A percentile compares a stretch with the other conserved stretches of the same genome.
phyloP scores from a whole-genome alignment of 2,113 vertebrate genomes.

The Apus apus region DNA sequence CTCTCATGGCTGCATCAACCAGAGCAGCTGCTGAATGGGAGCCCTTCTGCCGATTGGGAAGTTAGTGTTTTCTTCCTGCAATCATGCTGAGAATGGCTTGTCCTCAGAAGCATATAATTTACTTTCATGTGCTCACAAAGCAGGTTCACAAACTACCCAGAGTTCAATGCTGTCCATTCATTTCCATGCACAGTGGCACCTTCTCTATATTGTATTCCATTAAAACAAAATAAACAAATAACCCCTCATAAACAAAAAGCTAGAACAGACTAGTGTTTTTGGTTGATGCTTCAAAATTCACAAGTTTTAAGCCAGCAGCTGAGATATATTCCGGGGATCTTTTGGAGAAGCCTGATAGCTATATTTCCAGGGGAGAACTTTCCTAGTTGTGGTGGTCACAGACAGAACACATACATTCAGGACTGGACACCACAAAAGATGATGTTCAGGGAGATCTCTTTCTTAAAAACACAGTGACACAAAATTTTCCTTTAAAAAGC shows the following conservation, averaged over 20 bases:
- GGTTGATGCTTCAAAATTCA: not conserved
- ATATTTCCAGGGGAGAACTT: not conserved
- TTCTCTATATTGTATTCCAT: not conserved
- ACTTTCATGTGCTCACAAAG: not conserved
- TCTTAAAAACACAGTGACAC: not conserved
- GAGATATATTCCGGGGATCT: not conserved
- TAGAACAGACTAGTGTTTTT: not conserved
- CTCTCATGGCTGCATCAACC: accelerated
- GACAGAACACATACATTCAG: not conserved
- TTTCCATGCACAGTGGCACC: not conserved
- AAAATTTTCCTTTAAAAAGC: not conserved
- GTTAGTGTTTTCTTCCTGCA: not conserved
- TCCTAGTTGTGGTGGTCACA: not conserved
- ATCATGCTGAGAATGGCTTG: not conserved
- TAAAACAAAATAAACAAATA: not conserved
- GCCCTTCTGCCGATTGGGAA: not conserved
- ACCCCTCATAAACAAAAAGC: accelerated
- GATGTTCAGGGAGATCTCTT: not conserved
- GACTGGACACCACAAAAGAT: not conserved
- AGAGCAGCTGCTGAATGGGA: not conserved
- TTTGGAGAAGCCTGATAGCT: not conserved
- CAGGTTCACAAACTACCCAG: not conserved
- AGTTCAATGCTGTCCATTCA: not conserved
- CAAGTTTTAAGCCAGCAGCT: not conserved
- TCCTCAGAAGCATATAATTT: not conserved